Base-by-base conservation (phyloP, 2,888 invertebrate species). In the Siphonodentalium dalli region DNA sequence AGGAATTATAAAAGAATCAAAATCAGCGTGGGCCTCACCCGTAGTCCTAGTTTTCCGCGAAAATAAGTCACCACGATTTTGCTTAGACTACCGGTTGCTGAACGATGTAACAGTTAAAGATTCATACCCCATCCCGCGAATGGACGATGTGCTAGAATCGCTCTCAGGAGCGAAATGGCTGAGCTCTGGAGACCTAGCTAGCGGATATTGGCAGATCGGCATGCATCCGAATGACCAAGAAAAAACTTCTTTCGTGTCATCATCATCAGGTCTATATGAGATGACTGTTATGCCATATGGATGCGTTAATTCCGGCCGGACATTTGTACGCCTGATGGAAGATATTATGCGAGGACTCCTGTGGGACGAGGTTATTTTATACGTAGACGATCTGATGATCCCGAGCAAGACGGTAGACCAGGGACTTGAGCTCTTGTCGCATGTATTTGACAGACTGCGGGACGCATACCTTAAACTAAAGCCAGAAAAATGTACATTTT, bases 291-390 rank as follows among this genome's bases (percentile, higher is more conserved):
- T 63, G 50, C 54, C 57, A 9, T 58, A 59, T 44, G 58, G 59
- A 3, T 35, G 57, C 0, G 52, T 43, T n/a, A 61, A 59, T 43
- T 52, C 65, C 0, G 65, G 63, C 2, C 42, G 58, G 0, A 59
- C 58, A 8, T 68, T 68, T 43, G 50, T 64, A 27, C 42, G 64
- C 27, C 41, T 63, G 28, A 51, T 70, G 47, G 46, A 60, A 20
- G 28, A 40, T 15, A 60, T 66, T 3, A 33, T 66, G 3, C 21
- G 44, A 13, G 64, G 59, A 18, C 28, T 67, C 2, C 46, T 55
- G 23, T 63, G 63, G 55, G 51, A 54, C 24, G 46, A 46, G n/a
- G n/a, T n/a, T n/a, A n/a, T n/a, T n/a, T n/a, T n/a, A n/a, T n/a
- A n/a, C n/a, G n/a, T n/a, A n/a, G n/a, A n/a, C n/a, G n/a, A n/a